These are phyloP conservation scores for Okapia johnstoni DNA, from an alignment of 2,113 vertebrate genomes.

Conservation along the genomic window DNA sequence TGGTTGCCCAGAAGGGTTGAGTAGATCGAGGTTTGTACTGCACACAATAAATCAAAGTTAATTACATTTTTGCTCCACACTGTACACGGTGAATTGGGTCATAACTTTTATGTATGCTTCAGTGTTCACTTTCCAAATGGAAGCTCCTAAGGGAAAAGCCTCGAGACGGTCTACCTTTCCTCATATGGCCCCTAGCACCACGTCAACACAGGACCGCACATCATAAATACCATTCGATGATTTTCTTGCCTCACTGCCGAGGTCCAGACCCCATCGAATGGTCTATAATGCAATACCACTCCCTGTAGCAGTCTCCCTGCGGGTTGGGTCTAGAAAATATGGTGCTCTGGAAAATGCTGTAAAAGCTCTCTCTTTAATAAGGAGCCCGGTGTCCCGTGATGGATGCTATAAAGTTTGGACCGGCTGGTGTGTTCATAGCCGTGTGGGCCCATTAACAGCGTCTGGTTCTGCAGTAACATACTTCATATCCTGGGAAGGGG, in stretches of 20 bases:
- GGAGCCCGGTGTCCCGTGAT: slow-evolving; percentile 48
- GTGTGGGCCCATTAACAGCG: slow-evolving; percentile 37
- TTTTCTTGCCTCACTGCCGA: background rate
- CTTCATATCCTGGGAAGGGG: slow-evolving; percentile 51
- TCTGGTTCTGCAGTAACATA: slow-evolving; percentile 56
- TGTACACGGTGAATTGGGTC: background rate
- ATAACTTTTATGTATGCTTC: background rate
- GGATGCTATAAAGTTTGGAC: slow-evolving; percentile 42
- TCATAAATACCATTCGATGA: slow-evolving; percentile 55
- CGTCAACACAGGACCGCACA: background rate
- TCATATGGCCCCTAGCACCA: background rate
- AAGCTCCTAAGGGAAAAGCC: slow-evolving; percentile 3
- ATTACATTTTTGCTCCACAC: slow-evolving; percentile 38
- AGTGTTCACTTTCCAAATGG: background rate
- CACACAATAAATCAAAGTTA: slow-evolving; percentile 55
- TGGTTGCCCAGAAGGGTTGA: background rate
- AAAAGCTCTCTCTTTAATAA: slow-evolving; percentile 58
- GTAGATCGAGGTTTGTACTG: background rate
- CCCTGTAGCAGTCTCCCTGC: background rate
- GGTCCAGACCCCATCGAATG: background rate
- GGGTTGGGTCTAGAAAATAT: slow-evolving; percentile 3
- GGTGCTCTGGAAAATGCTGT: slow-evolving; percentile 29
- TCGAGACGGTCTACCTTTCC: background rate
- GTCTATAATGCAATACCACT: background rate
- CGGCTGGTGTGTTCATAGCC: slow-evolving; percentile 29